Conservation (phyloP, 64 coral and sea anemone genomes). For the Platygyra sinensis region DNA sequence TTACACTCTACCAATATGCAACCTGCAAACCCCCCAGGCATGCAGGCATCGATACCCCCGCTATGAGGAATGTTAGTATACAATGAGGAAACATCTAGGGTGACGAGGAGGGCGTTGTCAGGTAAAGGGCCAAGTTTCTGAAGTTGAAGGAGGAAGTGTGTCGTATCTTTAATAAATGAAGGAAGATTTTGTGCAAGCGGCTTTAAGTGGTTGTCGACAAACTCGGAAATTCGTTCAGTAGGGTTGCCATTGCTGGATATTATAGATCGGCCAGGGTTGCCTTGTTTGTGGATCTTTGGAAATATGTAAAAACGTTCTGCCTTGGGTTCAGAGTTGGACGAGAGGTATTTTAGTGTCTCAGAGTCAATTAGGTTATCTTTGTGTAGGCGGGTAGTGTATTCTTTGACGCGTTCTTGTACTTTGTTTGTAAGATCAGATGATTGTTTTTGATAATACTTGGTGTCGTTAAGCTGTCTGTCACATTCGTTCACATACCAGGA, state of each 20-base stretch:
- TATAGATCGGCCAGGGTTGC: slow-evolving; percentile 13
- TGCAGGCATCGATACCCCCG: background rate
- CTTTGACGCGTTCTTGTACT: background rate
- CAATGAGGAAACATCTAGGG: background rate
- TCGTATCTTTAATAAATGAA: no score
- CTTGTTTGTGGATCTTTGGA: slow-evolving; percentile 13
- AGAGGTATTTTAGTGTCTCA: background rate
- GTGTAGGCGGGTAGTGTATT: background rate
- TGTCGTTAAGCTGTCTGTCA: background rate
- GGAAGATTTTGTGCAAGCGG: no score
- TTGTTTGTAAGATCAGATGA: background rate
- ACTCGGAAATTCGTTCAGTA: slow-evolving; percentile 18
- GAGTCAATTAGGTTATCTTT: background rate
- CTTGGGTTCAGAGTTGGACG: background rate
- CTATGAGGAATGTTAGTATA: background rate
- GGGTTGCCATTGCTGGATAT: background rate
- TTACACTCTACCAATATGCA: no score
- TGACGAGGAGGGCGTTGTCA: background rate
- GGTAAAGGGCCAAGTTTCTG: background rate
- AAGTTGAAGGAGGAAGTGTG: background rate
- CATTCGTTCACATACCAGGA: background rate
- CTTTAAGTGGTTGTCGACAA: slow-evolving; percentile 14
- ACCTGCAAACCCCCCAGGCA: no score
- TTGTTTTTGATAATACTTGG: background rate
- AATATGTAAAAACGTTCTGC: background rate